Evolutionary conservation across 2,888 invertebrate genomes (phyloP).

Genomic region (Cephus pulcher): DNA sequence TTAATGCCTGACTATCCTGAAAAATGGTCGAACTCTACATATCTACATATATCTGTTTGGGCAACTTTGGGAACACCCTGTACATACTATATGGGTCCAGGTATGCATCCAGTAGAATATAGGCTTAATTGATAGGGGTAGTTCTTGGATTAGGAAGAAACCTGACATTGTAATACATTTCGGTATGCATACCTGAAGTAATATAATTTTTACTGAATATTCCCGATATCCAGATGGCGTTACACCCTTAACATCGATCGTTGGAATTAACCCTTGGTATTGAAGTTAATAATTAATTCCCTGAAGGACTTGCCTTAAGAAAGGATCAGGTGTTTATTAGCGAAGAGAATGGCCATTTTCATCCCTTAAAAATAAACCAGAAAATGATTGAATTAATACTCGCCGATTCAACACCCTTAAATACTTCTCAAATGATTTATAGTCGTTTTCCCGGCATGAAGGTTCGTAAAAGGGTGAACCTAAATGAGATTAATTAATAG

Average conservation of each 20-base stretch:
- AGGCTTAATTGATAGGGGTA: not conserved
- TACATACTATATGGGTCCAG: not conserved
- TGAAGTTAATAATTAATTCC: not conserved
- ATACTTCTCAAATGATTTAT: not conserved
- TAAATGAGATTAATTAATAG: conserved; percentile 23
- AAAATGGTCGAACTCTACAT: conserved; percentile 22
- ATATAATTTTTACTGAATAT: not conserved
- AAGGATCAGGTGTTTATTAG: not conserved
- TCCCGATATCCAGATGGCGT: not conserved
- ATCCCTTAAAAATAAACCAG: conserved; percentile 2
- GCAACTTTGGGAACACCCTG: not conserved
- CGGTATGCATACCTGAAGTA: not conserved
- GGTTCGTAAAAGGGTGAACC: conserved; percentile 4
- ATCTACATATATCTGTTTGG: not conserved
- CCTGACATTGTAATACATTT: not conserved
- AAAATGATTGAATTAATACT: not conserved
- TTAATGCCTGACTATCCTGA: conserved; percentile 35
- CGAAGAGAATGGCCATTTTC: not conserved
- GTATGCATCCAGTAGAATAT: not conserved
- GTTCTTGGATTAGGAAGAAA: not conserved
- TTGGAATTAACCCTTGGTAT: not conserved
- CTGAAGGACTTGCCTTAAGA: not conserved
- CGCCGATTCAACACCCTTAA: not conserved
- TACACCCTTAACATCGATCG: not conserved
- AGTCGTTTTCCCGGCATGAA: not conserved